These are phyloP conservation scores for Anagyrus pseudococci DNA, from an alignment of 2,888 invertebrate genomes.

Conservation along the genomic window DNA sequence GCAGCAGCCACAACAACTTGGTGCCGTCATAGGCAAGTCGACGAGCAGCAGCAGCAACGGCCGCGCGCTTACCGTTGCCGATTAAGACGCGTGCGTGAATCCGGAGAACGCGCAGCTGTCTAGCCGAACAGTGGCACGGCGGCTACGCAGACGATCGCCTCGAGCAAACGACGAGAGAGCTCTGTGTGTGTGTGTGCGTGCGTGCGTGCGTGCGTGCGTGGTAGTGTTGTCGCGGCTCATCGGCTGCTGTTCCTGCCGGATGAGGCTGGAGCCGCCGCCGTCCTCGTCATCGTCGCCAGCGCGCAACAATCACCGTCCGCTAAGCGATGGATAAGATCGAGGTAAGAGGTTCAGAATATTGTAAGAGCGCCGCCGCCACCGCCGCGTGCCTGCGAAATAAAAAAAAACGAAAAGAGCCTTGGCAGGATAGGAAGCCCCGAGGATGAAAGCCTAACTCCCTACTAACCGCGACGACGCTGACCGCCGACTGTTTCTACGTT, in stretches of 20 bases:
- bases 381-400: background rate
- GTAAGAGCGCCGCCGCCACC: background rate
- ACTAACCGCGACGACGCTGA: too few relatives aligned
- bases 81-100: background rate
- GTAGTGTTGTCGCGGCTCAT: background rate
- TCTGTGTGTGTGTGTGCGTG: background rate
- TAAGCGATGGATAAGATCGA: slow-evolving; percentile 61
- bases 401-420: background rate
- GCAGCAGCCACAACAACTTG: too few relatives aligned
- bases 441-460: too few relatives aligned
- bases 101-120: too few relatives aligned
- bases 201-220: background rate
- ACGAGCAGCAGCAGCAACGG: slow-evolving; percentile 1
- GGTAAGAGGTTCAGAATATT: slow-evolving; percentile 46
- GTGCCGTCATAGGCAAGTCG: background rate
- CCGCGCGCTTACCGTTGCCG: background rate
- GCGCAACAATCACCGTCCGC: slow-evolving; percentile 52
- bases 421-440: background rate
- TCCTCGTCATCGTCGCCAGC: slow-evolving; percentile 52
- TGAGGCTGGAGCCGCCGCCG: slow-evolving; percentile 16
- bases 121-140: too few relatives aligned
- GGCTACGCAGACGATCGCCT: too few relatives aligned
- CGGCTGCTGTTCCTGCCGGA: slow-evolving; percentile 10
- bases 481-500: background rate
- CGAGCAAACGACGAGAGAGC: background rate